Conservation (phyloP, 2,888 invertebrate species). For the Cartodere bifasciata region DNA sequence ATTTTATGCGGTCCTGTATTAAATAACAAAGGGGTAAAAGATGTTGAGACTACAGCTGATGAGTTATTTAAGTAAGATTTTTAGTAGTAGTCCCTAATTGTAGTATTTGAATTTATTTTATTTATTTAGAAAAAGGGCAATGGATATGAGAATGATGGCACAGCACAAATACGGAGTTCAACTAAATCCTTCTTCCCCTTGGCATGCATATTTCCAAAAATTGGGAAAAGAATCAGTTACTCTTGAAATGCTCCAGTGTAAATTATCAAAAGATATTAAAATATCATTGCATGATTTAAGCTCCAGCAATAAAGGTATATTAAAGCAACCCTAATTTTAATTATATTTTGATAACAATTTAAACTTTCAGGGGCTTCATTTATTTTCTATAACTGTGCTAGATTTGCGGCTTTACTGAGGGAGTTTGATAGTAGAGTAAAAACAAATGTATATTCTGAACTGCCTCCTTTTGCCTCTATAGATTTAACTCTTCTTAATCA, state of each 20-base stretch:
- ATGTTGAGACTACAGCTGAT: constrained; percentile 34
- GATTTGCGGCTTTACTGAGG: constrained; percentile 51
- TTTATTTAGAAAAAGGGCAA: constrained; percentile 40
- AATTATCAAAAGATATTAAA: constrained; percentile 46
- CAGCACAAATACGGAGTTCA: constrained; percentile 54
- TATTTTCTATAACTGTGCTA: constrained; percentile 65
- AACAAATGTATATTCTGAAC: constrained; percentile 43
- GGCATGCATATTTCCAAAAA: constrained; percentile 43
- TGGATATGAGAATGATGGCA: constrained; percentile 52
- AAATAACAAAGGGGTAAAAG: constrained; percentile 43
- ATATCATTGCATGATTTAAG: constrained; percentile 30
- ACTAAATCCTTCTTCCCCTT: constrained; percentile 36
- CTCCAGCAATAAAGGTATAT: constrained; percentile 21
- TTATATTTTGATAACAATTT: constrained; percentile 10
- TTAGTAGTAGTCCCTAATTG: constrained; percentile 1
- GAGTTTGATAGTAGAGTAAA: constrained; percentile 46
- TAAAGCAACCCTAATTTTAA: constrained; percentile 5
- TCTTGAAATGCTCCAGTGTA: constrained; percentile 57
- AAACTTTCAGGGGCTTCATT: constrained; percentile 50
- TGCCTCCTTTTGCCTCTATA: constrained; percentile 44
- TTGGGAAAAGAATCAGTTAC: constrained; percentile 53
- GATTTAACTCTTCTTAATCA: constrained; percentile 51
- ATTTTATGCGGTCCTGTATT: constrained; percentile 48
- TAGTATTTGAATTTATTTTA: constrained; percentile 1
- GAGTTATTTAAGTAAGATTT: constrained; percentile 42